phyloP scores from a whole-genome alignment of 2,113 vertebrate species.

The Ceuthmochares aereus region DNA sequence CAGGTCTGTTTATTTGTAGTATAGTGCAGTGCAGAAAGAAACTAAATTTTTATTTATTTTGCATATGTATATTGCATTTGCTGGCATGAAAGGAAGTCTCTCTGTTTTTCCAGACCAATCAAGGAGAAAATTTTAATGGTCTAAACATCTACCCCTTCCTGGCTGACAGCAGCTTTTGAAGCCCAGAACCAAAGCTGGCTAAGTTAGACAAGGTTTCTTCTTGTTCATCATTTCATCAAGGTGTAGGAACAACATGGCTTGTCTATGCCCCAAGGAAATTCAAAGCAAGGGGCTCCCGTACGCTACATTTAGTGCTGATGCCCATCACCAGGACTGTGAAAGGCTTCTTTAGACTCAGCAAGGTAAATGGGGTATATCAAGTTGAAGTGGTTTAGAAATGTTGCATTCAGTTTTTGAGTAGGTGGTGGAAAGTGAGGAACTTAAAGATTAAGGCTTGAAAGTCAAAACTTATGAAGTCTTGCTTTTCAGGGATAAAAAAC shows the following conservation, averaged over 20 bases:
- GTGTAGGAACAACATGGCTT: background rate
- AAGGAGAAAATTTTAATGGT: background rate
- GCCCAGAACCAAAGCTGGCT: background rate
- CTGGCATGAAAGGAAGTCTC: conserved; percentile 32
- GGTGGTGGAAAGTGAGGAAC: background rate
- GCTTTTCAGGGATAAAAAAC: background rate
- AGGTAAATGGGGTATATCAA: background rate
- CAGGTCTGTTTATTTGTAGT: conserved; percentile 23
- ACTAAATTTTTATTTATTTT: background rate
- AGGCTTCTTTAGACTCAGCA: background rate
- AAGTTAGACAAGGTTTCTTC: conserved; percentile 12
- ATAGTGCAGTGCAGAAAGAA: background rate
- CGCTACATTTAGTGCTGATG: conserved; percentile 11
- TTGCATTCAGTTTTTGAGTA: background rate
- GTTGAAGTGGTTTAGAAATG: conserved; percentile 12
- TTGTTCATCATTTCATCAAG: background rate
- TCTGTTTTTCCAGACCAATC: conserved; percentile 13
- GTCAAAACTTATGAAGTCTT: background rate
- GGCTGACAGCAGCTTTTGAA: conserved; percentile 18
- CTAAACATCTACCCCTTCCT: background rate
- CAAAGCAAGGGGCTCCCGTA: conserved; percentile 9
- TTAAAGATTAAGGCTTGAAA: conserved; percentile 24
- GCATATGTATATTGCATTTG: background rate
- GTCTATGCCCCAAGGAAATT: conserved; percentile 14
- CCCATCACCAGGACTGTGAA: conserved; percentile 17